Conservation (phyloP, 2,113 vertebrate species). For the Danionella cerebrum region DNA sequence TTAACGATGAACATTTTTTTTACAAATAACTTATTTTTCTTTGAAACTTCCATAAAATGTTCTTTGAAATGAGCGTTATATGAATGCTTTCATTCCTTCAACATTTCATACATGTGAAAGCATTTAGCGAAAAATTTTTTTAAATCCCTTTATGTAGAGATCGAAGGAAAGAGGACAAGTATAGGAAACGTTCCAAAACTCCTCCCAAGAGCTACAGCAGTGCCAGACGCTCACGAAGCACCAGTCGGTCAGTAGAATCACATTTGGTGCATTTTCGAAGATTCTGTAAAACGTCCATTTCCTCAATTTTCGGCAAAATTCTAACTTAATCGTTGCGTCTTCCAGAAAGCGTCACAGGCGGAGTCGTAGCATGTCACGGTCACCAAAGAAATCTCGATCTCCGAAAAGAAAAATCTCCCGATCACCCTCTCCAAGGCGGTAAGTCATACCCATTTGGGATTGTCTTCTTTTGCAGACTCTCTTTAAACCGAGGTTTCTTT, state of each 20-base stretch:
- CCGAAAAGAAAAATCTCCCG: conserved; percentile 80
- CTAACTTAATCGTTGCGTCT: not conserved
- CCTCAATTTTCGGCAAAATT: no score
- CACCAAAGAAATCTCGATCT: conserved; percentile 80
- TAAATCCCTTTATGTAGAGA: conserved; percentile 75
- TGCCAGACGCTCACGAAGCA: conserved; percentile 83
- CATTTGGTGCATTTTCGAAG: no score
- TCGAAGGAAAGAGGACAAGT: conserved; percentile 92
- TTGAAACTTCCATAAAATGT: no score
- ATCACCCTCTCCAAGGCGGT: conserved; percentile 87
- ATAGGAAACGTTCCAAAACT: conserved; percentile 94
- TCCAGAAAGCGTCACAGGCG: conserved; percentile 68
- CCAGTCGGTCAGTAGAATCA: conserved; percentile 71
- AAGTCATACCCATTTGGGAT: not conserved
- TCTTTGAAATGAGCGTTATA: no score
- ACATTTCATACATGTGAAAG: no score
- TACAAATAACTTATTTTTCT: no score
- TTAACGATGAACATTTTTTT: no score
- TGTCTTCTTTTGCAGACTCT: not conserved
- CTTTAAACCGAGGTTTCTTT: not conserved
- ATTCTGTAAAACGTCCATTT: not conserved
- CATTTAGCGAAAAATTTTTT: no score
- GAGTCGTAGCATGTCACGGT: conserved; percentile 78
- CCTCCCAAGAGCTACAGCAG: conserved; percentile 98
- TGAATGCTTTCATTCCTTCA: no score